Conservation (phyloP, 2,113 vertebrate genomes). For the Tretioscincus oriximinensis region DNA sequence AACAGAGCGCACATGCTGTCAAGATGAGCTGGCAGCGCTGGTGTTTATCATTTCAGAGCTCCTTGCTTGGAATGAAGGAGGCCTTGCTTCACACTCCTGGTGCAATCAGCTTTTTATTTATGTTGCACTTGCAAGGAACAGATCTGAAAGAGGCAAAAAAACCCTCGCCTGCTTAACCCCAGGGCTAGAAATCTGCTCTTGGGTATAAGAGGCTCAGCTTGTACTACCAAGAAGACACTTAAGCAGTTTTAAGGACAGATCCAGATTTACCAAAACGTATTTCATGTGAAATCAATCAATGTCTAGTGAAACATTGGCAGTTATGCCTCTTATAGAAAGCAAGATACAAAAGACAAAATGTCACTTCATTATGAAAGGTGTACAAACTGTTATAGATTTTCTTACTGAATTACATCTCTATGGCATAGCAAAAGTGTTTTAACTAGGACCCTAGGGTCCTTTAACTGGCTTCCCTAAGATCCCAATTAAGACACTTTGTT, state of each 20-base stretch:
- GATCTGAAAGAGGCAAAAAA: conserved; percentile 42
- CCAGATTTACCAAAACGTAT: neutral
- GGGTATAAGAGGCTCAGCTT: conserved; percentile 24
- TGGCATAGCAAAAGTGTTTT: no score
- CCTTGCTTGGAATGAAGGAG: conserved; percentile 40
- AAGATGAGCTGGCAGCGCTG: conserved; percentile 40
- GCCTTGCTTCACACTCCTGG: conserved; percentile 45
- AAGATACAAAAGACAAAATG: neutral
- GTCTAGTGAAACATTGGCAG: neutral
- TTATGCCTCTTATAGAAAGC: neutral
- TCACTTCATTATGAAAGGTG: neutral
- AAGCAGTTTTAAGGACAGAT: conserved; percentile 12
- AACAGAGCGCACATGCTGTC: conserved; percentile 48
- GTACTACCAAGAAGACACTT: conserved; percentile 7
- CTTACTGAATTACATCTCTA: no score
- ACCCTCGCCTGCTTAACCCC: conserved; percentile 49
- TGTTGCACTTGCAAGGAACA: conserved; percentile 39
- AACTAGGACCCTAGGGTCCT: no score
- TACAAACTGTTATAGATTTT: neutral
- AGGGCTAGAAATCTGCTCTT: conserved; percentile 36
- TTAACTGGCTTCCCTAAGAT: no score
- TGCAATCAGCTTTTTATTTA: conserved; percentile 67
- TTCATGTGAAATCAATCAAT: neutral
- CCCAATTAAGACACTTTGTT: no score
- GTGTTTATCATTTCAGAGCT: conserved; percentile 59